Evolutionary conservation across 35 echinoderm and acorn worm species (phyloP).

Genomic region (Eucidaris tribuloides): DNA sequence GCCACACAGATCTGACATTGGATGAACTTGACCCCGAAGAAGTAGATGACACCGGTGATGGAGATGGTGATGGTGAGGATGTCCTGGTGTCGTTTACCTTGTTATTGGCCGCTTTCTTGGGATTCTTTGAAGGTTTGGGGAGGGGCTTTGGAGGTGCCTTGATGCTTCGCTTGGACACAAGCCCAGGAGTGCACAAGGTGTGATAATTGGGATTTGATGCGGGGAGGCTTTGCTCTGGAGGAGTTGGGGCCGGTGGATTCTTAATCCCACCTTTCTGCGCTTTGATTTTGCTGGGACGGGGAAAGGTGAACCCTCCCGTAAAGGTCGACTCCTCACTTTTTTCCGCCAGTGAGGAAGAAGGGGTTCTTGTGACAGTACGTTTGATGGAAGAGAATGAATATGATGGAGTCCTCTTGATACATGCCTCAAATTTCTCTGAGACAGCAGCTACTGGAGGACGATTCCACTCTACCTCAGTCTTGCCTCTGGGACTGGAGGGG

Average conservation of each 20-base stretch:
- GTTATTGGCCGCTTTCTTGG: background rate
- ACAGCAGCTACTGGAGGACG: conserved; percentile 11
- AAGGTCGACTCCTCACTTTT: background rate
- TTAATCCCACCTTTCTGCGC: conserved; percentile 6
- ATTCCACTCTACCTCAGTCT: conserved; percentile 10
- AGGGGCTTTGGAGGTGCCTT: conserved; percentile 13
- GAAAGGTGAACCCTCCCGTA: conserved; percentile 11
- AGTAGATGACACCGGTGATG: conserved; percentile 11
- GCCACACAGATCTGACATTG: conserved; percentile 4
- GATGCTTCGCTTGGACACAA: conserved; percentile 11
- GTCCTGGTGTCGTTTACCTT: background rate
- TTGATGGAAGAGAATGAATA: conserved; percentile 15
- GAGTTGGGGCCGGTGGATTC: background rate
- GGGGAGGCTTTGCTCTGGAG: background rate
- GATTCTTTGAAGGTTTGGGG: conserved; percentile 12
- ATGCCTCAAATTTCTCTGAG: conserved; percentile 4
- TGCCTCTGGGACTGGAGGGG: conserved; percentile 12
- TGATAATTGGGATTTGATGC: background rate
- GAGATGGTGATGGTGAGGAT: background rate
- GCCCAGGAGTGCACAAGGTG: background rate
- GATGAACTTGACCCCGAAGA: background rate
- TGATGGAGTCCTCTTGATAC: conserved; percentile 1
- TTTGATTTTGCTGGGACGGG: conserved; percentile 13
- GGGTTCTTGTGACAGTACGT: background rate
- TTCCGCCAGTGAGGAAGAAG: background rate